Evolutionary conservation across 2,797 vertebrate species (phyloP).

Genomic region (Eulemur mongoz): DNA sequence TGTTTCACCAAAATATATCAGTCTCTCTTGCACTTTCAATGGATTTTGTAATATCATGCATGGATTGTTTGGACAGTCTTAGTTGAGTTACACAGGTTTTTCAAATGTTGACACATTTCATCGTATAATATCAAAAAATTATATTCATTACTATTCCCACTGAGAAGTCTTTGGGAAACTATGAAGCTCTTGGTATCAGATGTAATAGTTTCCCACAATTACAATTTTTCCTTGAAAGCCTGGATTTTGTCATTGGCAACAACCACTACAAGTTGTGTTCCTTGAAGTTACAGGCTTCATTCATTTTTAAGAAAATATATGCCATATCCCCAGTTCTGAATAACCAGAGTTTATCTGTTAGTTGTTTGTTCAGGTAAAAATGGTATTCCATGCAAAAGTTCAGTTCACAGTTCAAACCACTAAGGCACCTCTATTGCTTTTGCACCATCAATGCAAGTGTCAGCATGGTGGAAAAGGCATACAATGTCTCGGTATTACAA

Average conservation of each 20-base stretch:
- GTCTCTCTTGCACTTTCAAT: background rate
- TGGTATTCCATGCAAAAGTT: background rate
- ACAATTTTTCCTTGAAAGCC: background rate
- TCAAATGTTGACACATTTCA: background rate
- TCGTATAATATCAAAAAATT: background rate
- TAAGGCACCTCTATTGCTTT: background rate
- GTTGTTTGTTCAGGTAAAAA: background rate
- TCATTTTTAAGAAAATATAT: background rate
- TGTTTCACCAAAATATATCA: background rate
- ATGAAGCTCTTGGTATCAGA: background rate
- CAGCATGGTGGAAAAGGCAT: rapidly evolving
- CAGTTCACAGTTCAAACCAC: background rate
- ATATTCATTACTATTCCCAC: background rate
- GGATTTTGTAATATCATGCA: background rate
- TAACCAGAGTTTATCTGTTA: background rate
- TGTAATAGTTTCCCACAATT: background rate
- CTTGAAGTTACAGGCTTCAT: background rate
- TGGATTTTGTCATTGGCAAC: background rate
- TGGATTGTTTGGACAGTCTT: background rate
- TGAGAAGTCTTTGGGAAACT: background rate
- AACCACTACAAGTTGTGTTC: background rate
- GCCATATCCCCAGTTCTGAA: background rate
- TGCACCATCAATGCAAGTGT: rapidly evolving
- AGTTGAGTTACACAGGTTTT: background rate
- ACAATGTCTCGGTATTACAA: rapidly evolving